Percentiles rank a stretch among this genome's conserved stretches.
Conservation (phyloP, 2,113 vertebrate species). For the Nipponia nippon region DNA sequence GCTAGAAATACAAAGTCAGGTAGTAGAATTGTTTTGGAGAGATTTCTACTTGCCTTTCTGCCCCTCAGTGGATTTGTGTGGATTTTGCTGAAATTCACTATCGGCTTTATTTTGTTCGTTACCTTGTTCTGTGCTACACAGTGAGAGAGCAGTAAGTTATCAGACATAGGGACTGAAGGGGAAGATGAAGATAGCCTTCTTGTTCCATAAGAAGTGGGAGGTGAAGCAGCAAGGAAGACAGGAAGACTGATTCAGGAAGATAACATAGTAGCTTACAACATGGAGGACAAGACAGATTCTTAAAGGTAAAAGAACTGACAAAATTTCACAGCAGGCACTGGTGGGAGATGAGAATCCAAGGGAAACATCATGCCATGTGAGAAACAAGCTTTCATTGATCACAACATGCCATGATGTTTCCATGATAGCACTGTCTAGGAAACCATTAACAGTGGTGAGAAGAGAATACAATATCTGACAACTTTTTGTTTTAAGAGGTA, state of each 20-base stretch:
- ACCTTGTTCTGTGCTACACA: not conserved
- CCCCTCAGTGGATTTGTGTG: not conserved
- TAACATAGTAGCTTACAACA: not conserved
- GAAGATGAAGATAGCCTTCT: not conserved
- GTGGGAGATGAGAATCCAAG: constrained; percentile 13
- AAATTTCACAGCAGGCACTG: constrained; percentile 20
- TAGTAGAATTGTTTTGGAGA: not conserved
- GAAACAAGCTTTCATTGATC: constrained; percentile 39
- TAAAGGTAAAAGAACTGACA: constrained; percentile 24
- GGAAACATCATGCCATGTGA: not conserved
- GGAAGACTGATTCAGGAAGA: not conserved
- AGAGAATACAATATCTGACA: constrained; percentile 28
- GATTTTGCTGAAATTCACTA: not conserved
- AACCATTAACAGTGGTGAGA: not conserved
- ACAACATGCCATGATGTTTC: not conserved
- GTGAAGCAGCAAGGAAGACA: not conserved
- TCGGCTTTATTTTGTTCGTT: not conserved
- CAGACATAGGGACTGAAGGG: not conserved
- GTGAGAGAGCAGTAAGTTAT: not conserved
- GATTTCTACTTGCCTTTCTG: not conserved
- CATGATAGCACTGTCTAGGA: constrained; percentile 20
- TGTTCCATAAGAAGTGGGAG: not conserved
- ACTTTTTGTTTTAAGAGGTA: constrained; percentile 59
- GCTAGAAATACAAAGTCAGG: not conserved
- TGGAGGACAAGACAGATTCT: not conserved